Percentiles rank a stretch among this genome's conserved stretches.
Conservation (phyloP, 2,888 invertebrate genomes). For the Agonopterix subpropinquella region DNA sequence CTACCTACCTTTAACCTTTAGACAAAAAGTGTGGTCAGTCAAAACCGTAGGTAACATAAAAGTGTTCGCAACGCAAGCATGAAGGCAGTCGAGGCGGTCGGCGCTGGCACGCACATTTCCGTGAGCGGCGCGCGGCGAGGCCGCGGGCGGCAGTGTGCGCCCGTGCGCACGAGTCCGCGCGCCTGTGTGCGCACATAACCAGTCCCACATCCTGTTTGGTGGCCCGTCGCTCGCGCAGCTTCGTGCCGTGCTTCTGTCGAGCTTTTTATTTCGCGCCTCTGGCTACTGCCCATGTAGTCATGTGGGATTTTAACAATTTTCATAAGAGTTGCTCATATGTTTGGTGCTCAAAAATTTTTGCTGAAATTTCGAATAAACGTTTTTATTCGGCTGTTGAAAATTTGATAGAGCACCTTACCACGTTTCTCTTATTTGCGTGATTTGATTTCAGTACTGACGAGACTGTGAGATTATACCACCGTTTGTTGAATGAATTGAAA, state of each 20-base stretch:
- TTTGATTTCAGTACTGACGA: too few relatives aligned
- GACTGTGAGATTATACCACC: too few relatives aligned
- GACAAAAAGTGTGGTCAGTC: not conserved
- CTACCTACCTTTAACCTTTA: not conserved
- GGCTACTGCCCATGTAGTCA: slow-evolving; percentile 21
- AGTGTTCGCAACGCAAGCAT: slow-evolving; percentile 21
- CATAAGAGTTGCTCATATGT: too few relatives aligned
- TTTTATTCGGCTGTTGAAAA: too few relatives aligned
- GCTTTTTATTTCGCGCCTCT: slow-evolving; percentile 70
- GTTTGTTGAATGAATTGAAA: too few relatives aligned
- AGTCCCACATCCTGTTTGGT: slow-evolving; percentile 75
- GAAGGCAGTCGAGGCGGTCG: slow-evolving; percentile 15
- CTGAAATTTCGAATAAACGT: too few relatives aligned
- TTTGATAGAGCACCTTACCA: too few relatives aligned
- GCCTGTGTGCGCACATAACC: slow-evolving; percentile 57
- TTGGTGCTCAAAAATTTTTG: too few relatives aligned
- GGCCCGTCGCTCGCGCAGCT: slow-evolving; percentile 59
- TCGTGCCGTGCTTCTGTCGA: slow-evolving; percentile 53
- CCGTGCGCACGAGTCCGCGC: slow-evolving; percentile 17
- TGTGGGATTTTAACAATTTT: slow-evolving; percentile 23
- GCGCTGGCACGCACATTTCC: slow-evolving; percentile 66
- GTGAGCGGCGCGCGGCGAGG: slow-evolving; percentile 64
- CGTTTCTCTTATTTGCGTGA: too few relatives aligned
- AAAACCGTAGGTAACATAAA: slow-evolving; percentile 2
- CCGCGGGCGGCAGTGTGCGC: slow-evolving; percentile 51